Evolutionary conservation across 2,888 invertebrate genomes (phyloP).

Genomic region (Synanthedon vespiformis): DNA sequence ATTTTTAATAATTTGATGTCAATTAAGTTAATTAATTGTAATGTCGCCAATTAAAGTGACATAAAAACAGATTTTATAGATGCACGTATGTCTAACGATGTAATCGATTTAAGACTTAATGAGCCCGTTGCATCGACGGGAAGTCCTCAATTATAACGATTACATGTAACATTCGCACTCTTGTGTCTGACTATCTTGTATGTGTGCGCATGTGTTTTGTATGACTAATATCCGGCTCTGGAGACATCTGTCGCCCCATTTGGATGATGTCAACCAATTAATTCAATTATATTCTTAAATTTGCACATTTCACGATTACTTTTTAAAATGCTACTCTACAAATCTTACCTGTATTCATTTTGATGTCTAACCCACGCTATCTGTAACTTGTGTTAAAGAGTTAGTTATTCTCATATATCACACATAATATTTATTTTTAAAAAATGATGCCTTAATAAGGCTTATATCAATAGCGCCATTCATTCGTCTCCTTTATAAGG

Average conservation of each 20-base stretch:
- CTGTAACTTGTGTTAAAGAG: not conserved
- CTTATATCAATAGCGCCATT: constrained; percentile 35
- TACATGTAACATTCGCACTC: constrained; percentile 44
- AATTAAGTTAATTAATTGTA: not conserved
- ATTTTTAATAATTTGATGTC: no score
- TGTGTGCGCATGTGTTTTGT: constrained; percentile 25
- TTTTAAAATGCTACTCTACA: constrained; percentile 1
- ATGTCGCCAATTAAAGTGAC: not conserved
- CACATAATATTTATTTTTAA: constrained; percentile 22
- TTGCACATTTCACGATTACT: constrained; percentile 12
- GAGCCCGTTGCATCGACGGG: constrained; percentile 33
- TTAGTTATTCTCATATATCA: constrained; percentile 28
- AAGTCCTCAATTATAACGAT: constrained; percentile 62
- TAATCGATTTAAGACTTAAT: constrained; percentile 1
- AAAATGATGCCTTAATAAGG: constrained; percentile 24
- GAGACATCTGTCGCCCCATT: constrained; percentile 43
- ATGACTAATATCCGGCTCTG: constrained; percentile 60
- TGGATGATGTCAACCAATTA: constrained; percentile 27
- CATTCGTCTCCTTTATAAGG: constrained; percentile 26
- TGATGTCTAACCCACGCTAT: no score
- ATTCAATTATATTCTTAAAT: constrained; percentile 15
- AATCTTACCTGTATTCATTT: no score
- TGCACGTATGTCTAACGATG: not conserved
- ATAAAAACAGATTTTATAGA: not conserved
- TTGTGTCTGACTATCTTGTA: constrained; percentile 18